Percentiles rank a stretch among this genome's conserved stretches.
Conservation (phyloP, 2,113 vertebrate species). For the Lagopus muta region DNA sequence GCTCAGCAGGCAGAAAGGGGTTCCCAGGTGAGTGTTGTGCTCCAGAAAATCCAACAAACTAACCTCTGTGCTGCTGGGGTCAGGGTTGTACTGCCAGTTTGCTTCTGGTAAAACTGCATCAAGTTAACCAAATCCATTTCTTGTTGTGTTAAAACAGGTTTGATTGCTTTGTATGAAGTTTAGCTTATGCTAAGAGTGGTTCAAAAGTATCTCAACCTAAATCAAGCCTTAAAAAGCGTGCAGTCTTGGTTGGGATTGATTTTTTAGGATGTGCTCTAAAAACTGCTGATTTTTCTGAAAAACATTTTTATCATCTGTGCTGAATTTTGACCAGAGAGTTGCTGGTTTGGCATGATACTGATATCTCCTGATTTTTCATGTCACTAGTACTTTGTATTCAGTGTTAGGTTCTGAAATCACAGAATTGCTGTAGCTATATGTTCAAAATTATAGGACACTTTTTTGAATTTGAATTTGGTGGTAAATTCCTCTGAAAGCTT, state of each 20-base stretch:
- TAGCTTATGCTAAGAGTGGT: background rate
- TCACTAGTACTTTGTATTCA: background rate
- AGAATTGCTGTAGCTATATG: background rate
- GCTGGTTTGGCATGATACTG: background rate
- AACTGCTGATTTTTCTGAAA: background rate
- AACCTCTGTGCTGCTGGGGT: accelerated
- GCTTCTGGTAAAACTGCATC: background rate
- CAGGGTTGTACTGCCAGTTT: background rate
- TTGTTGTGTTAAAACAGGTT: background rate
- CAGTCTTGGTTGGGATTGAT: background rate
- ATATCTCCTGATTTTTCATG: background rate
- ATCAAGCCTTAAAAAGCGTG: background rate
- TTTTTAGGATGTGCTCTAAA: background rate
- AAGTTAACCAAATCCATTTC: background rate
- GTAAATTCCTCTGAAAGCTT: constrained; percentile 27
- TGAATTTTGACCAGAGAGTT: background rate
- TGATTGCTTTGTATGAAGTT: background rate
- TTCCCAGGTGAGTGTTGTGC: background rate
- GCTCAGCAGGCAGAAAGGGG: accelerated
- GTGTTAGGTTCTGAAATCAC: background rate
- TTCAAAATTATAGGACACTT: background rate
- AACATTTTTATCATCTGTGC: background rate
- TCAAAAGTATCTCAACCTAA: background rate
- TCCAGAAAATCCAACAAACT: background rate
- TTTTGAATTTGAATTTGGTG: background rate